Base-by-base conservation (phyloP, 1,140 invertebrate species). In the Conus betulinus region DNA sequence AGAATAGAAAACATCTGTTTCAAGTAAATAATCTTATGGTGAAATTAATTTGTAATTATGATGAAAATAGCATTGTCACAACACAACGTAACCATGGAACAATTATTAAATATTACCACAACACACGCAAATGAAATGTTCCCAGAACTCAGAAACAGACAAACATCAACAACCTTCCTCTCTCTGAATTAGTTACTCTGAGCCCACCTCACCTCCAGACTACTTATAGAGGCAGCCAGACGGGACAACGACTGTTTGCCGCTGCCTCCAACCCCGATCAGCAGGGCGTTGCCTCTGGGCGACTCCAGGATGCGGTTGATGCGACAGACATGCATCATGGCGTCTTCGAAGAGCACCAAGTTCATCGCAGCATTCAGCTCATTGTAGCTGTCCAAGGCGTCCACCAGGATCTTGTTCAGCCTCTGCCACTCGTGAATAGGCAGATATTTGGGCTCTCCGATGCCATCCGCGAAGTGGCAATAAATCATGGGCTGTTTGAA, bases 291-390 rank as follows among this genome's bases (percentile, higher is more conserved):
- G 81, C 98, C 98, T 95, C 98, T 96, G 6, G 98, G 98, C 53
- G 98, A 98, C 96, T 99, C 98, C 78, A 99, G 95, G 92, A 99
- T 99, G 89, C 99, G 96, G 96, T 98, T 99, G 91, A 99, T 99
- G 92, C 98, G 96, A 96, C 94, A 94, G 95, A 99, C 97, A 95
- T 99, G 98, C 96, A 97, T 97, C 97, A 99, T 99, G 52, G 99
- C 98, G 95, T 99, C 98, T 96, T 99, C 98, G 95, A 99, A 99
- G 0, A 99, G 95, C 27, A 99, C 98, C 55, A 99, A 96, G 95
- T 99, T 99, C 98, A 99, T 99, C 23, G 98, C 98, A 57, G 98
- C 97, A 90, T 99, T 98, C 52, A 99, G 96, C 95, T 99, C 99
- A 95, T 99, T 99, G 95, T 99, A 99, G 91, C 97, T 98, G 74